Conservation (phyloP, 2,888 invertebrate species). For the Eupithecia dodoneata region DNA sequence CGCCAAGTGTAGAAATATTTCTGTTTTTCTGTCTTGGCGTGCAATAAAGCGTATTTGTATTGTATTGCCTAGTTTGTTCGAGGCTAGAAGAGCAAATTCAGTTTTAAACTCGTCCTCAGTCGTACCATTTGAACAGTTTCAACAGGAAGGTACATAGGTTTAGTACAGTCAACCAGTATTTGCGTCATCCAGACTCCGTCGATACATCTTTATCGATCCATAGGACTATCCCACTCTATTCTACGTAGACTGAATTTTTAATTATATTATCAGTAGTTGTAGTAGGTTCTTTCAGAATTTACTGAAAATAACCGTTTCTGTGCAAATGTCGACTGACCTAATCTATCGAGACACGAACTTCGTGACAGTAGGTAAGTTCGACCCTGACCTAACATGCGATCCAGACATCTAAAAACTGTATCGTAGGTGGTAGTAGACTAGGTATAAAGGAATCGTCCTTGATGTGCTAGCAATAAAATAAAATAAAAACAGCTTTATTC, state of each 20-base stretch:
- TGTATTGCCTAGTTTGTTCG: too few species aligned
- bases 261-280: not conserved
- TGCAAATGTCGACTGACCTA: conserved; percentile 22
- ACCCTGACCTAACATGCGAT: conserved; percentile 31
- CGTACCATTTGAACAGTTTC: too few species aligned
- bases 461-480: not conserved
- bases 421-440: not conserved
- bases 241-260: not conserved
- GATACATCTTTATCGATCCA: not conserved
- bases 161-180: too few species aligned
- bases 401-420: conserved; percentile 13
- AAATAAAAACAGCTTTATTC: too few species aligned
- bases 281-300: not conserved
- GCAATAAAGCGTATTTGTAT: too few species aligned
- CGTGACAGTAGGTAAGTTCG: conserved; percentile 16
- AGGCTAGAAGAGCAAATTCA: too few species aligned
- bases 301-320: not conserved
- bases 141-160: too few species aligned
- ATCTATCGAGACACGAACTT: conserved; percentile 20
- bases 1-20: too few species aligned
- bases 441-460: conserved; percentile 4
- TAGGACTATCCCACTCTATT: not conserved
- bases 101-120: too few species aligned
- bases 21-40: too few species aligned
- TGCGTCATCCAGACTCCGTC: too few species aligned